These are phyloP conservation scores for Nipponacmea schrenckii DNA, from an alignment of 2,888 invertebrate genomes.

Conservation along the genomic window DNA sequence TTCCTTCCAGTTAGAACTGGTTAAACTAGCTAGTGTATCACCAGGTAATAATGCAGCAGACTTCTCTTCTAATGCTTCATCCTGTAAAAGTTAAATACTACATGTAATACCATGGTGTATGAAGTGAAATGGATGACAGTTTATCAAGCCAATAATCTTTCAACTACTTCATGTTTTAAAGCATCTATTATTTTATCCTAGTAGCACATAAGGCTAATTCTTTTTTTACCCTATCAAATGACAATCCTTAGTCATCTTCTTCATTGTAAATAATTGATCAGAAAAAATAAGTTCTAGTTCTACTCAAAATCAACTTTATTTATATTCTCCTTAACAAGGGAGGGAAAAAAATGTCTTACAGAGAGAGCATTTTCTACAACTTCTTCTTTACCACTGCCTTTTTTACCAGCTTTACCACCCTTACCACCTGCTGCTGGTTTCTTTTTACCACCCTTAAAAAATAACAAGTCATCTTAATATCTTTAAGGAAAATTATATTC, in stretches of 20 bases:
- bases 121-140: no score
- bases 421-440: slow-evolving; percentile 10
- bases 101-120: no score
- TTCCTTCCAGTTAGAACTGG: slow-evolving; percentile 87
- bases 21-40: slow-evolving; percentile 77
- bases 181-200: no score
- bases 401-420: slow-evolving; percentile 8
- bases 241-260: no score
- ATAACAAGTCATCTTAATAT: neutral
- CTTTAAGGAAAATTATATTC: neutral
- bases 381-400: slow-evolving; percentile 23
- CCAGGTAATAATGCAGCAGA: slow-evolving; percentile 73
- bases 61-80: slow-evolving; percentile 82
- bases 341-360: slow-evolving; percentile 19
- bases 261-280: no score
- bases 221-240: no score
- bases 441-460: slow-evolving; percentile 20
- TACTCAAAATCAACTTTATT: no score
- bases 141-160: no score
- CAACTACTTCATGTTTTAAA: no score
- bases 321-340: no score
- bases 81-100: slow-evolving; percentile 63
- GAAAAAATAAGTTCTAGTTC: no score
- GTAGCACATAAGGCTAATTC: no score
- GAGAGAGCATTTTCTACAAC: slow-evolving; percentile 23